Evolutionary conservation across 2,888 invertebrate species (phyloP), one percentile per base, ranked within the genome.

Genomic region (Polydrusus cervinus): DNA sequence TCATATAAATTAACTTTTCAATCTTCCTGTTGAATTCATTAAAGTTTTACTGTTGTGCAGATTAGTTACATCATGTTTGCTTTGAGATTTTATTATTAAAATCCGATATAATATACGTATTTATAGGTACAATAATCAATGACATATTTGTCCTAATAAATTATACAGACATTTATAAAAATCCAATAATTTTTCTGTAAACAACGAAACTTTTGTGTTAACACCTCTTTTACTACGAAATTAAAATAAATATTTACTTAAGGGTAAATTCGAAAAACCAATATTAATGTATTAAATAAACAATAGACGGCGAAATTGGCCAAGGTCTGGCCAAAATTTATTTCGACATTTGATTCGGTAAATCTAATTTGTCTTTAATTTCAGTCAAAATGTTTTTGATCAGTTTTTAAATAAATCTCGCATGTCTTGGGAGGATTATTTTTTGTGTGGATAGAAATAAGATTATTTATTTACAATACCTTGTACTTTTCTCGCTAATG

Each of bases 221-320:
- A n/a, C 51, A 51, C 51, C 20, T 51, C 51, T 51, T 49, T 51
- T 13, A 20, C 18, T 20, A 51, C 20, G 51, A 20, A 13, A 11
- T 11, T 51, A 1, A 51, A 51, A 20, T 20, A 51, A 51, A 51
- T 20, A 51, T 51, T 51, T 47, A 47, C 7, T n/a, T 47, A 47
- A 47, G 16, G 47, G 47, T 47, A 47, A 14, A 47, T 16, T 47
- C 9, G 1, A 14, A 47, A 45, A 47, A 47, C 14, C 47, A 47
- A 47, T 47, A 16, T 47, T 47, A 47, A 47, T 47, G 47, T n/a
- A 53, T 30, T 53, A n/a, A 53, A 53, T 53, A 53, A 53, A 53
- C 53, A 53, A 13, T 13, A n/a, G 51, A 20, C 18, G 20, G 11
- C 20, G 11, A 51, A 51, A 20, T 51, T 51, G 16, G 51, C 20